Evolutionary conservation across 2,113 vertebrate genomes (phyloP).

Genomic region (Syrrhaptes paradoxus): DNA sequence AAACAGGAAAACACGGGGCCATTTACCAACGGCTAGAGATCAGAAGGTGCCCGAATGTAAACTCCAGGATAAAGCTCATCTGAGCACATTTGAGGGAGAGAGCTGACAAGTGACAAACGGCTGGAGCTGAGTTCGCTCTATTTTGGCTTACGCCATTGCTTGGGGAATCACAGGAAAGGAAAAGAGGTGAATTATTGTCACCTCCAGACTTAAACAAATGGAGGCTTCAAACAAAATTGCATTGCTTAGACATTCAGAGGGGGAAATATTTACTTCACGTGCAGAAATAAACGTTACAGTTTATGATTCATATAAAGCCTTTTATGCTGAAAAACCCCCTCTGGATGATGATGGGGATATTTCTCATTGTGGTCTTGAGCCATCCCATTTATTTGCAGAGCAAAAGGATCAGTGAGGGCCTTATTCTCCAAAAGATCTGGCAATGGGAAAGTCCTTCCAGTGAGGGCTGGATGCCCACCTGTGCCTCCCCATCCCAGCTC

Average conservation of each 20-base stretch:
- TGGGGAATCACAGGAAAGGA: not conserved
- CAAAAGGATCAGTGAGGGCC: not conserved
- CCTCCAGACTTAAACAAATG: conserved; percentile 39
- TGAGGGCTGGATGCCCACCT: not conserved
- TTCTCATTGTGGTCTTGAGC: not conserved
- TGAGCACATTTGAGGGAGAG: not conserved
- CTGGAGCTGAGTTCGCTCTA: not conserved
- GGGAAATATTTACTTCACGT: conserved; percentile 25
- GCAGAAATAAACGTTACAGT: conserved; percentile 23
- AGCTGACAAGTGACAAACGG: conserved; percentile 3
- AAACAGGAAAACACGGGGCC: not conserved
- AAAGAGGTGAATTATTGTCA: conserved; percentile 48
- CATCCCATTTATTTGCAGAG: not conserved
- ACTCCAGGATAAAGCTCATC: not conserved
- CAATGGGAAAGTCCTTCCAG: not conserved
- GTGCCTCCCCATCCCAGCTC: not conserved
- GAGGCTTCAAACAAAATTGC: conserved; percentile 46
- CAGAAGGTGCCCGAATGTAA: not conserved
- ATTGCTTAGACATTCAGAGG: conserved; percentile 3
- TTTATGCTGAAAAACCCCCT: conserved; percentile 30
- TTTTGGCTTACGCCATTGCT: not conserved
- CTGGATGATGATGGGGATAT: conserved; percentile 3
- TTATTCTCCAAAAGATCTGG: not conserved
- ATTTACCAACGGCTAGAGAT: not conserved
- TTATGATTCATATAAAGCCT: conserved; percentile 15